Base-by-base conservation (phyloP, 92 coral and sea anemone genomes). In the Galaxea fascicularis region DNA sequence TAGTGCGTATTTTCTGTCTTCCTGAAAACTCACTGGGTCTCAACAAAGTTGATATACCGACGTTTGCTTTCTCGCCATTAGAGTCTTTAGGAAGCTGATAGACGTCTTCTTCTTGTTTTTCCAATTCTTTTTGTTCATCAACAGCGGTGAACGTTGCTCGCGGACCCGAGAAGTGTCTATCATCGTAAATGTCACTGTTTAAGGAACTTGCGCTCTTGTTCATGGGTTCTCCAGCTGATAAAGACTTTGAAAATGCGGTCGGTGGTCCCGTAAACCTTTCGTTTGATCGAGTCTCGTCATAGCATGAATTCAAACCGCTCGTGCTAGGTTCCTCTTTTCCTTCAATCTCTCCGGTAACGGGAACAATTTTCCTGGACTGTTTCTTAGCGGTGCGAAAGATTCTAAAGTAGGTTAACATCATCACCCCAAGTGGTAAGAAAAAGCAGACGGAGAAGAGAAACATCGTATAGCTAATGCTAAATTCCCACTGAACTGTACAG, bases 401-500 rank as follows among this genome's bases (percentile, higher is more conserved):
- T 21, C 86, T 65, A 35, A 88, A 90, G 47, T 94, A 94, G 14
- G 95, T 87, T 24, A 87, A 85, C 81, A 87, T 52, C 86, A 94
- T 90, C 10, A 92, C 78, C 4, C 84, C 93, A 16, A 94, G 91
- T 21, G 98, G 98, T 20, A 89, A 44, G 63, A 94, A 92, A 76
- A 94, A 94, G 25, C 98, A 94, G 29, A 94, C 95, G 24, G 86
- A 86, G 52, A 94, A 92, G 45, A 94, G 73, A 63, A 92, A 89
- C 47, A 94, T 21, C 12, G 98, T 94, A 68, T 73, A 92, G 3
- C 92, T 76, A 29, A 93, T 89, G 30, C 89, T 85, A 65, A 68
- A 71, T 47, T 84, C 82, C 98, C 98, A 94, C 28, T 92, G 71
- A 10, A 94, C 94, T 1, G 98, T 94, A 78, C 98, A 94, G 24